Evolutionary conservation across 2,797 vertebrate species (phyloP).

Genomic region (Oreochromis mossambicus): DNA sequence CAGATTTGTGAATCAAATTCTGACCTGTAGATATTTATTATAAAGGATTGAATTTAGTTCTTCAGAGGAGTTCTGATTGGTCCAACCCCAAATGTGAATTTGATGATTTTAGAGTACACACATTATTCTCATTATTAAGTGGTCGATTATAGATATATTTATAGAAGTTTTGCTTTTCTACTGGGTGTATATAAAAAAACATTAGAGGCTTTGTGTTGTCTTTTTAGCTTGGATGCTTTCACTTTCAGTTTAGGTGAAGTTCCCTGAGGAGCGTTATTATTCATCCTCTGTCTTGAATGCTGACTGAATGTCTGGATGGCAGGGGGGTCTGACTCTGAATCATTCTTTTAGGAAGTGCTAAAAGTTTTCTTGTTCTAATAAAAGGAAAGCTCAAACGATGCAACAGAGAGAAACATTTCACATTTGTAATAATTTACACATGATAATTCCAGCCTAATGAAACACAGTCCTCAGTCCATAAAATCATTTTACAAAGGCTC

Average conservation of each 20-base stretch:
- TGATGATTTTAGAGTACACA: neutral
- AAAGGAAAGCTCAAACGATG: neutral
- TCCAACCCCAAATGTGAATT: neutral
- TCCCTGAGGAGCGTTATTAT: neutral
- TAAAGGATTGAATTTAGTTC: neutral
- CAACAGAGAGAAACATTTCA: neutral
- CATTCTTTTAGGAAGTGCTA: neutral
- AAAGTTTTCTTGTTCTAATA: neutral
- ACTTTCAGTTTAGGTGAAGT: neutral
- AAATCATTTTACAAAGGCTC: neutral
- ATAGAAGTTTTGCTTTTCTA: neutral
- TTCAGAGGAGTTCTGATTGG: neutral
- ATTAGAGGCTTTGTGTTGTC: neutral
- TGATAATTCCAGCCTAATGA: neutral
- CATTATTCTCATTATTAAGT: neutral
- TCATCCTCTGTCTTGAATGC: neutral
- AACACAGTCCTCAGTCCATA: neutral
- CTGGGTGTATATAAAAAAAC: neutral
- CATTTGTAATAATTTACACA: neutral
- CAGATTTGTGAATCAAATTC: neutral
- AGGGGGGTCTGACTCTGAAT: neutral
- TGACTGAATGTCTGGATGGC: neutral
- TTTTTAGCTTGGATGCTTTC: neutral
- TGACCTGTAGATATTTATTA: neutral
- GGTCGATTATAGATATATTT: neutral